Percentiles rank a stretch among this genome's conserved stretches.
phyloP scores from a whole-genome alignment of 2,113 vertebrate genomes.

The Ardeotis arabs region DNA sequence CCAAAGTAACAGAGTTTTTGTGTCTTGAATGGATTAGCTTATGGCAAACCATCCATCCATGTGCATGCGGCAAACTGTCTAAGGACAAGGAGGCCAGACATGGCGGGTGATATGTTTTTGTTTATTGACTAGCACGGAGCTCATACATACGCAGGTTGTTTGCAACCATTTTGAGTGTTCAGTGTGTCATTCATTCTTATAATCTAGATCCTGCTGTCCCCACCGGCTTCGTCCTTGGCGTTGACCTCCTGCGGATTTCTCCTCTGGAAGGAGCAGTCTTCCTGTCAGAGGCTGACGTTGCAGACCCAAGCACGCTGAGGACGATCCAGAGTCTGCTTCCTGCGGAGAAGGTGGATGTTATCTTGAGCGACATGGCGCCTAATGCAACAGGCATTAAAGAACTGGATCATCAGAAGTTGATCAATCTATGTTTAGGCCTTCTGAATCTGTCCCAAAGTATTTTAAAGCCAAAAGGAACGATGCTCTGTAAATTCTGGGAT shows the following conservation, averaged over 20 bases:
- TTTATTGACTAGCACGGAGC: not conserved
- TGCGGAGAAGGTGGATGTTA: conserved; percentile 77
- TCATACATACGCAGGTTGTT: not conserved
- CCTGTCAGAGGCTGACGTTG: conserved; percentile 80
- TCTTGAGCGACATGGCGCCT: conserved; percentile 95
- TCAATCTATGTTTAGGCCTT: conserved; percentile 81
- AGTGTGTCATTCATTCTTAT: not conserved
- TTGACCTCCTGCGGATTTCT: conserved; percentile 85
- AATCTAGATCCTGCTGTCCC: conserved; percentile 77
- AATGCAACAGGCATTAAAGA: conserved; percentile 89
- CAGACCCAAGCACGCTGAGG: conserved; percentile 69
- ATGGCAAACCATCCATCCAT: not conserved
- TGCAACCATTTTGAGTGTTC: not conserved
- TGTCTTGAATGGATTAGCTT: not conserved
- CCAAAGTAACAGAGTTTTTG: not conserved
- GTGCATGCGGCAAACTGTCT: not conserved
- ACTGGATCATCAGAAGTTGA: conserved; percentile 88
- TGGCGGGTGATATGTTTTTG: not conserved
- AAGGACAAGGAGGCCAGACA: not conserved
- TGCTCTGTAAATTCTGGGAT: conserved; percentile 95
- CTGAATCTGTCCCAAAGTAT: conserved; percentile 78
- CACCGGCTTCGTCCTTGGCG: conserved; percentile 84
- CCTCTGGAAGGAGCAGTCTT: conserved; percentile 89
- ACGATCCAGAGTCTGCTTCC: conserved; percentile 83
- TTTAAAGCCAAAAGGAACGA: conserved; percentile 77